Percentiles rank a stretch among this genome's conserved stretches.
Evolutionary conservation across 2,113 vertebrate genomes (phyloP).

Genomic region (Plotosus lineatus): DNA sequence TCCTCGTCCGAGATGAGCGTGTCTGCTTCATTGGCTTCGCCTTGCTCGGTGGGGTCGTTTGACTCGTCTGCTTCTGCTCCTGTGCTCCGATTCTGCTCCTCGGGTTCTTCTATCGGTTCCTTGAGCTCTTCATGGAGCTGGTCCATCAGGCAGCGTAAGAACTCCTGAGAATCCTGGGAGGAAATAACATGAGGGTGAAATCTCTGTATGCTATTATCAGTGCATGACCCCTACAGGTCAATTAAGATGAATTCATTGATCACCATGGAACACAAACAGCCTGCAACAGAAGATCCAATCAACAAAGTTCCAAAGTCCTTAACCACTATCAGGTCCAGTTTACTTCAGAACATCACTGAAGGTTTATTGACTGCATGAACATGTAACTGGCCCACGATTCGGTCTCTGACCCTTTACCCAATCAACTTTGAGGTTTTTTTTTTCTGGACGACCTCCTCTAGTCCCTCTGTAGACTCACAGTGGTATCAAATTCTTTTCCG

Average conservation of each 20-base stretch:
- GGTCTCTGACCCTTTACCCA: not conserved
- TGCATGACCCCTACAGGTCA: too few species aligned
- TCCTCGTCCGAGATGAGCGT: constrained; percentile 88
- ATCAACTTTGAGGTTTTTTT: not conserved
- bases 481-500: not conserved
- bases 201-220: too few species aligned
- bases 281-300: not conserved
- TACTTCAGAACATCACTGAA: not conserved
- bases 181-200: too few species aligned
- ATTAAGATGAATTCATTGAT: too few species aligned
- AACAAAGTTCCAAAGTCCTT: not conserved
- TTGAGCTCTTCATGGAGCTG: constrained; percentile 97
- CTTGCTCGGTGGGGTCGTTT: constrained; percentile 89
- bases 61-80: constrained; percentile 79
- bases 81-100: constrained; percentile 72
- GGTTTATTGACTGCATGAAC: not conserved
- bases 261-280: not conserved
- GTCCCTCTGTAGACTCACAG: not conserved
- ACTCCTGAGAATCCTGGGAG: constrained; percentile 93
- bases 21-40: constrained; percentile 84
- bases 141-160: constrained; percentile 97
- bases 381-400: not conserved
- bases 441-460: not conserved
- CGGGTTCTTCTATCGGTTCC: constrained; percentile 80
- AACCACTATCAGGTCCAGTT: not conserved